Percentiles rank a stretch among this genome's conserved stretches.
These are phyloP conservation scores for Tolmerus cingulatus DNA, from an alignment of 2,888 invertebrate species.

Conservation along the genomic window DNA sequence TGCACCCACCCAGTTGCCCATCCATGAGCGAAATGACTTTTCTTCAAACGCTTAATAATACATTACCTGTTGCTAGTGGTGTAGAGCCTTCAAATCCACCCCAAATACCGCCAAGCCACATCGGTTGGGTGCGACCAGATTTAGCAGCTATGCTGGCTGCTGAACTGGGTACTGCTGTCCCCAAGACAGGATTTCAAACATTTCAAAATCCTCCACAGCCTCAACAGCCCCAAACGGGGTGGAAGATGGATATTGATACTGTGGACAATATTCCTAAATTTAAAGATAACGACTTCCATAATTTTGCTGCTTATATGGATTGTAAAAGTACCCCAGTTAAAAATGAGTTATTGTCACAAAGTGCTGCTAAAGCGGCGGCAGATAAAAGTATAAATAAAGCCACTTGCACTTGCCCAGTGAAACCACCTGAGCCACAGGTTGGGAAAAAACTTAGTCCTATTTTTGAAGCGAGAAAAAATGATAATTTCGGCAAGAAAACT, in stretches of 20 bases:
- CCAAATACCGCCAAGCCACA: background rate
- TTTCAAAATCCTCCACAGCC: constrained; percentile 44
- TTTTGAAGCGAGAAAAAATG: constrained; percentile 50
- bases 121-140: constrained; percentile 47
- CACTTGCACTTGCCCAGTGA: constrained; percentile 1
- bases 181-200: constrained; percentile 50
- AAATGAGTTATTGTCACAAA: constrained; percentile 52
- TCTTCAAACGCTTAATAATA: background rate
- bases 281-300: constrained; percentile 52
- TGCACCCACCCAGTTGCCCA: constrained; percentile 53
- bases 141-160: constrained; percentile 45
- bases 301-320: constrained; percentile 58
- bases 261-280: constrained; percentile 55
- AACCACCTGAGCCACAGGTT: background rate
- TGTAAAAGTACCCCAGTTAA: constrained; percentile 60
- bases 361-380: background rate
- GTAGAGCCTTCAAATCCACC: background rate
- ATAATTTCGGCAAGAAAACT: constrained; percentile 37
- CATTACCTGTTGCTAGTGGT: background rate
- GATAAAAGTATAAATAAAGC: background rate
- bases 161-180: constrained; percentile 48
- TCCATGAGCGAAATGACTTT: constrained; percentile 54
- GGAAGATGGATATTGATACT: constrained; percentile 59
- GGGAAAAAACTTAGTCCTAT: constrained; percentile 16
- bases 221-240: constrained; percentile 52